These are phyloP conservation scores for Sinotaia quadrata DNA, from an alignment of 2,888 invertebrate genomes.

Conservation along the genomic window DNA sequence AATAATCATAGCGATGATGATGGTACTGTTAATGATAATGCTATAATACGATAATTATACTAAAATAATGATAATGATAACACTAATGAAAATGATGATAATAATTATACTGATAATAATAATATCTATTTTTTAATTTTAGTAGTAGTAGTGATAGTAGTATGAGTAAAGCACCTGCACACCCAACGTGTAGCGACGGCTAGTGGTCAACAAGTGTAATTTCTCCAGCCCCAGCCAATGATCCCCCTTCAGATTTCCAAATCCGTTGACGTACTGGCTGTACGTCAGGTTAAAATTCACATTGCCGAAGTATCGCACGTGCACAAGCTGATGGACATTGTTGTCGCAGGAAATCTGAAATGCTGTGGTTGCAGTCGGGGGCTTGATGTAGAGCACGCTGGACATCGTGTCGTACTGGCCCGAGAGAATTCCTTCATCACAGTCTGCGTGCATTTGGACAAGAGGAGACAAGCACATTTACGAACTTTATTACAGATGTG, in stretches of 20 bases:
- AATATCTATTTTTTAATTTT: too few species aligned
- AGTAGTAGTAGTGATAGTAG: too few species aligned
- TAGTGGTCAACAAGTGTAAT: conserved; percentile 20
- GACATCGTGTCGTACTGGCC: neutral
- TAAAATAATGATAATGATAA: too few species aligned
- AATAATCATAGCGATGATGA: too few species aligned
- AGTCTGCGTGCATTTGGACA: conserved; percentile 6
- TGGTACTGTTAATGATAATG: too few species aligned
- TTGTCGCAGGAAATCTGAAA: conserved; percentile 15
- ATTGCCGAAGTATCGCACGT: neutral
- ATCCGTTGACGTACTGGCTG: conserved; percentile 24
- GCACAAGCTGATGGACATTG: neutral
- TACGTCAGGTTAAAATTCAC: conserved; percentile 19
- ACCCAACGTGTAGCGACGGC: neutral
- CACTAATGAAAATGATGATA: too few species aligned
- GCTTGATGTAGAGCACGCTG: conserved; percentile 15
- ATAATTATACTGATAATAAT: too few species aligned
- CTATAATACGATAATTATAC: too few species aligned
- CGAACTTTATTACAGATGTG: neutral
- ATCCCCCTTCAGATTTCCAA: conserved; percentile 1
- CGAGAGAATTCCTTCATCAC: neutral
- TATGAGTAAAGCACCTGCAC: neutral
- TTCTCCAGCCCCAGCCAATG: conserved; percentile 30
- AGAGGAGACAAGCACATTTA: neutral
- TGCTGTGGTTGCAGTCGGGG: conserved; percentile 1